These are phyloP conservation scores for Oryzias dopingdopingensis DNA, from an alignment of 2,797 vertebrate genomes.

Conservation along the genomic window DNA sequence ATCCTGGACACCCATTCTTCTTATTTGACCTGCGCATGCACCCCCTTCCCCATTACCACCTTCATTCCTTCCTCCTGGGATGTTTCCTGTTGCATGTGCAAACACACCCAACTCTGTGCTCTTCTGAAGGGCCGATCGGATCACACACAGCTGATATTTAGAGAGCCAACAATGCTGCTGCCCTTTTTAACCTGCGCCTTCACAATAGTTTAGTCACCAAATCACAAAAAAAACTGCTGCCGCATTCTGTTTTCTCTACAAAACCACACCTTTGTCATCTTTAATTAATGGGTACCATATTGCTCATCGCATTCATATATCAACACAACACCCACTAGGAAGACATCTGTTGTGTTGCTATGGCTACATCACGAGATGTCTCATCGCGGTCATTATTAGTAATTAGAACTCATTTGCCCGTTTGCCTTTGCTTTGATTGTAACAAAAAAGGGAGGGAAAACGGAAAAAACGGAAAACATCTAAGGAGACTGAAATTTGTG, in stretches of 20 bases:
- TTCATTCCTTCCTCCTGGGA: slow-evolving; percentile 11
- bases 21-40: slow-evolving; percentile 34
- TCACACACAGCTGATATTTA: slow-evolving; percentile 12
- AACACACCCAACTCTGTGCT: slow-evolving; percentile 27
- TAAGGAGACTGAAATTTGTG: neutral
- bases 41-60: slow-evolving; percentile 25
- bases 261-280: slow-evolving; percentile 22
- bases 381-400: slow-evolving; percentile 41
- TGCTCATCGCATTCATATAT: slow-evolving; percentile 34
- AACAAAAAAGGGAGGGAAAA: slow-evolving; percentile 9
- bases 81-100: slow-evolving; percentile 26
- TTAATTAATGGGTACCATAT: slow-evolving; percentile 37
- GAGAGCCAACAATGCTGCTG: slow-evolving; percentile 3
- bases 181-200: slow-evolving; percentile 3
- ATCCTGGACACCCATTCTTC: slow-evolving; percentile 14
- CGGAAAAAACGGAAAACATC: too few relatives aligned
- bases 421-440: slow-evolving; percentile 25
- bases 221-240: too few relatives aligned
- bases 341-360: slow-evolving; percentile 47
- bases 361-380: slow-evolving; percentile 37
- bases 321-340: slow-evolving; percentile 34
- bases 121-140: slow-evolving; percentile 16
- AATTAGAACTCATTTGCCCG: slow-evolving; percentile 46
- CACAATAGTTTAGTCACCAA: neutral
- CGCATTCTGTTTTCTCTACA: slow-evolving; percentile 4